Base-by-base conservation (phyloP, 2,888 invertebrate genomes). In the Notodonta ziczac region DNA sequence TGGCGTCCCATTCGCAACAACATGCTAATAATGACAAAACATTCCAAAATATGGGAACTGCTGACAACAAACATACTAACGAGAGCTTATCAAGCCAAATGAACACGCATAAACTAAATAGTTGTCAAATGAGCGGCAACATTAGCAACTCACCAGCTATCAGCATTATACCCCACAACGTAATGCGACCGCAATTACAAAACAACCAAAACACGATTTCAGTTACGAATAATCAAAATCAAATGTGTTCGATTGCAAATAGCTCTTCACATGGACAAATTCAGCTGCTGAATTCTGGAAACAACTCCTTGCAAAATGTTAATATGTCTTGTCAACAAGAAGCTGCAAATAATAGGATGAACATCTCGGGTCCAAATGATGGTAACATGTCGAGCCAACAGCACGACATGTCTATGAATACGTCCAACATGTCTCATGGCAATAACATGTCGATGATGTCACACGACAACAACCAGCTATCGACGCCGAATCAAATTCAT, bases 291-390 rank as follows among this genome's bases (percentile, higher is more conserved):
- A 93, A 88, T 75, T 84, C 91, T 59, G 87, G 86, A n/a, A 93
- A 88, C 71, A 90, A 82, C 69, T 83, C 88, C 0, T 82, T 91
- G 77, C 91, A 90, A 76, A 91, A 90, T 72, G 82, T 90, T 60
- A 93, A 89, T 61, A 83, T 91, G 74, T 85, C 92, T 4, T 93
- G 93, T 66, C 93, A 93, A 74, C 93, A 93, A 74, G 93, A 93
- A 76, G 80, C 82, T 44, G 67, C 84, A 13, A 91, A 87, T 66
- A 92, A 85, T 63, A 82, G 93, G 74, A 77, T 88, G 62, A 92
- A 88, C 65, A 82, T 88, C 32, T 80, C 85, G 10, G 85, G 83
- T 4, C 77, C 89, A 0, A 87, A 77, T 75, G 89, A 91, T 51
- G 86, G 82, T 60, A 84, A 72, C 53, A 77, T 87, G 61, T 90